These are phyloP conservation scores for Amphimallon solstitiale DNA, from an alignment of 2,888 invertebrate genomes.

Conservation along the genomic window DNA sequence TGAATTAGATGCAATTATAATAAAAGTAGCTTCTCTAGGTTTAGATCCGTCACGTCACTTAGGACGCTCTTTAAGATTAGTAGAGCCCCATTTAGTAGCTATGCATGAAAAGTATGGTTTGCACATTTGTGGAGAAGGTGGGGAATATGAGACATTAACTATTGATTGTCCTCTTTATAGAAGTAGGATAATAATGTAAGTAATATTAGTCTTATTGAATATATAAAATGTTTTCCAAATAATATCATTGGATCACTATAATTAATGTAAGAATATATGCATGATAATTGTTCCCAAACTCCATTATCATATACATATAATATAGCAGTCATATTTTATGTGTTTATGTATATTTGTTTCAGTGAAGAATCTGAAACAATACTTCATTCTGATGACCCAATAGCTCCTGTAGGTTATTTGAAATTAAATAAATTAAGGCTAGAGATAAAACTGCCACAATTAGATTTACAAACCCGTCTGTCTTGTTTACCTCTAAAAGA, in stretches of 20 bases:
- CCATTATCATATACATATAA: too few species aligned
- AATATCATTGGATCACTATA: too few species aligned
- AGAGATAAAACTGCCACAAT: slow-evolving; percentile 70
- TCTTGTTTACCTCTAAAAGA: slow-evolving; percentile 58
- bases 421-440: slow-evolving; percentile 86
- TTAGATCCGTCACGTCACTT: slow-evolving; percentile 87
- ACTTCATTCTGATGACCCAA: slow-evolving; percentile 89
- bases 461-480: slow-evolving; percentile 56
- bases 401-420: slow-evolving; percentile 95
- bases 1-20: slow-evolving; percentile 91
- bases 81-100: slow-evolving; percentile 86
- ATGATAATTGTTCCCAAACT: too few species aligned
- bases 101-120: slow-evolving; percentile 95
- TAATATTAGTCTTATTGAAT: slow-evolving; percentile 51
- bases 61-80: slow-evolving; percentile 84
- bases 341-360: slow-evolving; percentile 52
- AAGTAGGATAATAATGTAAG: slow-evolving; percentile 90
- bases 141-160: slow-evolving; percentile 98
- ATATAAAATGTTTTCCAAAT: neutral
- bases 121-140: slow-evolving; percentile 98
- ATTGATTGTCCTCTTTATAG: slow-evolving; percentile 96
- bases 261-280: too few species aligned
- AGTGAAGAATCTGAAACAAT: slow-evolving; percentile 89
- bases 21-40: slow-evolving; percentile 97
- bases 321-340: too few species aligned